phyloP scores from a whole-genome alignment of 2,113 vertebrate genomes.

The Engraulis encrasicolus region DNA sequence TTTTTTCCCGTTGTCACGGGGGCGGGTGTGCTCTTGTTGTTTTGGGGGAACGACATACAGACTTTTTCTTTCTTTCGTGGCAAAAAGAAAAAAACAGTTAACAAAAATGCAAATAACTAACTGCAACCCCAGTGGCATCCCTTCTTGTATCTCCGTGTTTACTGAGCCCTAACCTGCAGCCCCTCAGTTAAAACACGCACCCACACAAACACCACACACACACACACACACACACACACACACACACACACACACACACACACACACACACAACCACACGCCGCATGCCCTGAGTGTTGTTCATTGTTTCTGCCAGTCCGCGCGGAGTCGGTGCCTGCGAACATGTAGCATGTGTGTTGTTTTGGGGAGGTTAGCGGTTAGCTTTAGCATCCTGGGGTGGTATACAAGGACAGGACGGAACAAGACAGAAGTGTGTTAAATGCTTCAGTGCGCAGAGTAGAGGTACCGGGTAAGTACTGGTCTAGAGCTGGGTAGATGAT shows the following conservation, averaged over 20 bases:
- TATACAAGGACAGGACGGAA: too few relatives aligned
- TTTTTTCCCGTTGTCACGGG: too few relatives aligned
- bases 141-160: slow-evolving; percentile 4
- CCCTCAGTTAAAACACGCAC: slow-evolving; percentile 36
- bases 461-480: background rate
- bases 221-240: slow-evolving; percentile 40
- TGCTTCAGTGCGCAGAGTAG: slow-evolving; percentile 24
- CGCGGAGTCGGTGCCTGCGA: slow-evolving; percentile 74
- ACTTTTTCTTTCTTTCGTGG: slow-evolving; percentile 38
- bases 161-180: slow-evolving; percentile 31
- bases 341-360: slow-evolving; percentile 80
- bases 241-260: background rate
- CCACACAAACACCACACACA: slow-evolving; percentile 16
- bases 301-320: slow-evolving; percentile 63
- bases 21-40: slow-evolving; percentile 70
- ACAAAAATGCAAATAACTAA: slow-evolving; percentile 24
- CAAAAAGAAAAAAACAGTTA: background rate
- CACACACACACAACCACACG: slow-evolving; percentile 31
- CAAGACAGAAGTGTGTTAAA: slow-evolving; percentile 33
- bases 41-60: slow-evolving; percentile 64
- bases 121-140: slow-evolving; percentile 16
- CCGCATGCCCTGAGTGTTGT: slow-evolving; percentile 62
- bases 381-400: slow-evolving; percentile 25
- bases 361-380: slow-evolving; percentile 44
- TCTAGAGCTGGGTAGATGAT: background rate